phyloP scores from a whole-genome alignment of 1,140 invertebrate species.

The Nebria ingens region DNA sequence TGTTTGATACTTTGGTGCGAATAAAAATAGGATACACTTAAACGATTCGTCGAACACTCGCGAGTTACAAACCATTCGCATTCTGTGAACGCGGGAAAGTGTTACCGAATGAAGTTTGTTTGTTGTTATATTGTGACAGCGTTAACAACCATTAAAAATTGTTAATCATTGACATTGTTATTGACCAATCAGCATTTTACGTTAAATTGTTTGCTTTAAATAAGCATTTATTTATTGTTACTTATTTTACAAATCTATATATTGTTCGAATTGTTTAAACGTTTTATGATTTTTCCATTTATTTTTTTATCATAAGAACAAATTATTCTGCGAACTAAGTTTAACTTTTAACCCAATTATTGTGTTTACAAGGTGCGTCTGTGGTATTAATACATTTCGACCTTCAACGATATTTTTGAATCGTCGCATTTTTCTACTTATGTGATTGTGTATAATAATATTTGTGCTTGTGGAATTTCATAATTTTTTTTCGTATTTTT shows the following conservation, averaged over 20 bases:
- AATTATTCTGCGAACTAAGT: too few species aligned
- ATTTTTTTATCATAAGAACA: too few species aligned
- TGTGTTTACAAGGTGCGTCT: too few species aligned
- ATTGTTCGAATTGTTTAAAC: too few species aligned
- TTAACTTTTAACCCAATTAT: too few species aligned
- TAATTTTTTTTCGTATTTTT: conserved; percentile 21
- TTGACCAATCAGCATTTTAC: not conserved
- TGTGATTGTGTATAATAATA: not conserved
- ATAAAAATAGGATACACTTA: conserved; percentile 2
- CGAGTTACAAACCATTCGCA: not conserved
- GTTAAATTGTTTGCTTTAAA: not conserved
- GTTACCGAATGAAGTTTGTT: not conserved
- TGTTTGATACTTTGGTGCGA: not conserved
- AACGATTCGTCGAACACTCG: not conserved
- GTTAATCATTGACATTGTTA: not conserved
- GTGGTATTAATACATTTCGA: conserved; percentile 1
- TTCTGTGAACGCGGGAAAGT: not conserved
- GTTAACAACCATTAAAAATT: not conserved
- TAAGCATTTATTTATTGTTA: not conserved
- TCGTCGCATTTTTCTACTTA: not conserved
- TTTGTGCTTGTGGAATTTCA: not conserved
- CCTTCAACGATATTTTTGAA: not conserved
- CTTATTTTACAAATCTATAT: too few species aligned
- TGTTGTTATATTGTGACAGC: not conserved
- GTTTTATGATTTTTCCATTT: too few species aligned